Base-by-base conservation (phyloP, 1,140 invertebrate species). In the Papilio dardanus region DNA sequence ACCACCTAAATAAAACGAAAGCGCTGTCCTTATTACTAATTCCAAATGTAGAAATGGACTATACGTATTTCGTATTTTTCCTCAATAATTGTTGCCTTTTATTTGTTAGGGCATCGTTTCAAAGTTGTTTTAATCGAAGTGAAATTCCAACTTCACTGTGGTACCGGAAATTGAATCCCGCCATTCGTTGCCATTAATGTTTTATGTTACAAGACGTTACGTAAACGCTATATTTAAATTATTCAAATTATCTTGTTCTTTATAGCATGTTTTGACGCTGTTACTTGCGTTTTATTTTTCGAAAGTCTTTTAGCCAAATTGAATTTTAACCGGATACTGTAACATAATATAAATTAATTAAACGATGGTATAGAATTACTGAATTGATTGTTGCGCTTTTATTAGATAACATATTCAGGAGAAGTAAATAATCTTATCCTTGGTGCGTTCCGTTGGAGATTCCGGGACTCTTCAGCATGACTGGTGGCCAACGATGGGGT, bases 181-280 rank as follows among this genome's bases (percentile, higher is more conserved):
- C 54, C 54, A 58, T 58, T 58, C 54, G 54, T 58, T 58, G 54
- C 54, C 54, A 58, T 58, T 58, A 58, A 58, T 58, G 54, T 58
- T 58, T 58, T 28, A 58, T 58, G 54, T 58, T 58, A 58, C 54
- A 58, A 58, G 54, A 30, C 54, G 54, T 58, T 28, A 58, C 54
- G 54, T 58, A 58, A 58, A 28, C 10, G 54, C 21, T 58, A 58
- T 58, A 58, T 58, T 58, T 58, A 58, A 58, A 58, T 58, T 28
- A 58, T 58, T 58, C 21, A 58, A 58, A 58, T 58, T 58, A 58
- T 28, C 54, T 58, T 30, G 24, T 58, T 58, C 21, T 58, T 54
- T 54, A 58, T 58, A 58, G 54, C 21, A 54, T 12, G 54, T 21
- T 58, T 58, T 24, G 21, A 58, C 8, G 21, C 14, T 50, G 46